These are phyloP conservation scores for Papilio aristodemus DNA, from an alignment of 1,140 invertebrate genomes.

Conservation along the genomic window DNA sequence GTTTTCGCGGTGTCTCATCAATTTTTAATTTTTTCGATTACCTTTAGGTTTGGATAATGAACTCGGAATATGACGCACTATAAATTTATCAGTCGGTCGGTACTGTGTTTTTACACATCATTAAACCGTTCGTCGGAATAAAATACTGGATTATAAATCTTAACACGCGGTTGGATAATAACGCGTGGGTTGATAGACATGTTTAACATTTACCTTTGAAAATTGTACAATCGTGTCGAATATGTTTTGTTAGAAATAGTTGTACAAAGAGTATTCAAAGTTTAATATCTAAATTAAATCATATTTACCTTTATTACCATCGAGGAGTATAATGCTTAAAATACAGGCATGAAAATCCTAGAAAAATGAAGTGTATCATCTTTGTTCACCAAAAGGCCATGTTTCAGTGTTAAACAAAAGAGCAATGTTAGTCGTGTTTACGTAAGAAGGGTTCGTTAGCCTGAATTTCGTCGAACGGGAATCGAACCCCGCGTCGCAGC, in stretches of 20 bases:
- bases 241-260: constrained; percentile 13
- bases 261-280: background rate
- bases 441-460: constrained; percentile 51
- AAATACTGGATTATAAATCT: constrained; percentile 36
- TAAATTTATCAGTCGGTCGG: constrained; percentile 44
- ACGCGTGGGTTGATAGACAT: constrained; percentile 24
- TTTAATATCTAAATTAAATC: background rate
- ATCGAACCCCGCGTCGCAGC: constrained; percentile 54
- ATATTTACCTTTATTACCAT: too few species aligned
- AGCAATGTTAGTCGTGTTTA: constrained; percentile 38
- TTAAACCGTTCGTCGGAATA: constrained; percentile 37
- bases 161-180: constrained; percentile 27
- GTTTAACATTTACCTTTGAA: constrained; percentile 26
- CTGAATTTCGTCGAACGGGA: constrained; percentile 62
- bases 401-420: constrained; percentile 35
- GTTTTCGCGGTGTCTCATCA: constrained; percentile 55
- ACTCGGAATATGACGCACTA: constrained; percentile 40
- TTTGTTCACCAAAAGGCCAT: constrained; percentile 6
- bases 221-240: constrained; percentile 22
- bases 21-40: constrained; percentile 61
- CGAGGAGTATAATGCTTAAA: too few species aligned
- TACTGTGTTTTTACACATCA: constrained; percentile 36
- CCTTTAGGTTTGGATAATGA: constrained; percentile 53
- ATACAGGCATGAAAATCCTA: constrained; percentile 1
- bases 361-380: background rate